These are phyloP conservation scores for Eupsilia transversa DNA, from an alignment of 2,888 invertebrate genomes.

Conservation along the genomic window DNA sequence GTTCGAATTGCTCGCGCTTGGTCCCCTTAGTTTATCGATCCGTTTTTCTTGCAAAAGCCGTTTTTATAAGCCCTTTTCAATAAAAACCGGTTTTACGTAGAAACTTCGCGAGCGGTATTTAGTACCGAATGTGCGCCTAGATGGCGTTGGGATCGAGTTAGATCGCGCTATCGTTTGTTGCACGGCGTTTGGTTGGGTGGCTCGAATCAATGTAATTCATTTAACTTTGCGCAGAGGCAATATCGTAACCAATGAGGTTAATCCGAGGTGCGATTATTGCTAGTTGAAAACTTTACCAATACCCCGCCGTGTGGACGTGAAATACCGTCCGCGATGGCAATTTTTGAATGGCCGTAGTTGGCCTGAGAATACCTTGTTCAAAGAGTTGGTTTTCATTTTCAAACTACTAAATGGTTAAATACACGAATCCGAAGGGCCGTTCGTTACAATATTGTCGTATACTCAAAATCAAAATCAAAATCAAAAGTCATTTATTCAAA, in stretches of 20 bases:
- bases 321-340: conserved; percentile 96
- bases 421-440: no score
- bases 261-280: conserved; percentile 97
- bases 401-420: no score
- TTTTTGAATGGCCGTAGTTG: conserved; percentile 93
- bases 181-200: conserved; percentile 25
- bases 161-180: conserved; percentile 38
- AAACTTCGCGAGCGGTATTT: not conserved
- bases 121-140: conserved; percentile 23
- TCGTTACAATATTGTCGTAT: no score
- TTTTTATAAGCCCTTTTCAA: no score
- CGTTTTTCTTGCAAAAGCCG: not conserved
- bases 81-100: no score
- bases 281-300: conserved; percentile 98
- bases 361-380: conserved; percentile 79
- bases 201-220: not conserved
- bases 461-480: no score
- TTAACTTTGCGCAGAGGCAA: conserved; percentile 97
- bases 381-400: no score
- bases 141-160: conserved; percentile 42
- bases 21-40: not conserved
- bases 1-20: not conserved
- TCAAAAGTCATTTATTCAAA: no score
- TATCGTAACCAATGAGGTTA: conserved; percentile 97
- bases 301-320: conserved; percentile 91